Evolutionary conservation across 2,888 invertebrate species (phyloP).

Genomic region (Oscheius sp.): DNA sequence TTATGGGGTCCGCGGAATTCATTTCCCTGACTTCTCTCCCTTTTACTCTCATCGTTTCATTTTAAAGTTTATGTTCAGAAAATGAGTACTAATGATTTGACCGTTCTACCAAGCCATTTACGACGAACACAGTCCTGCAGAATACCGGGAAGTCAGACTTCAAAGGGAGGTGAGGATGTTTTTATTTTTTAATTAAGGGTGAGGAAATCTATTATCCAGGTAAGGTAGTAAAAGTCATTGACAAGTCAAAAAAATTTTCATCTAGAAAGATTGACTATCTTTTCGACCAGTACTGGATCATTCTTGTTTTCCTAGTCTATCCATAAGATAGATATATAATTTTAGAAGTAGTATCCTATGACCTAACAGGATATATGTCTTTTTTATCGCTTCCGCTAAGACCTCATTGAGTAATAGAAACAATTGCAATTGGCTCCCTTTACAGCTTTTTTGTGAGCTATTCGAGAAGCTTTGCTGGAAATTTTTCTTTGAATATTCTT

Average conservation of each 20-base stretch:
- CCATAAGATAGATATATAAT: too few species aligned
- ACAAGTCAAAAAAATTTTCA: not conserved
- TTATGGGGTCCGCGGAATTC: conserved; percentile 15
- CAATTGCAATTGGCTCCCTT: too few species aligned
- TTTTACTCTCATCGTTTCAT: not conserved
- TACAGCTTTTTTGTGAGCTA: too few species aligned
- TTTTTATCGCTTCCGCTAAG: conserved; percentile 9
- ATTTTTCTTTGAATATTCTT: too few species aligned
- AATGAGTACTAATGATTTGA: conserved; percentile 11
- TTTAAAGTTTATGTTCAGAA: not conserved
- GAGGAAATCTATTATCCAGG: not conserved
- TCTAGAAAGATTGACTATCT: too few species aligned
- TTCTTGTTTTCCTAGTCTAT: too few species aligned
- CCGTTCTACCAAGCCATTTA: conserved; percentile 16
- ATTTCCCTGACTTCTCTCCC: not conserved
- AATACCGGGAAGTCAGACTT: not conserved
- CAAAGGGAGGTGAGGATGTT: not conserved
- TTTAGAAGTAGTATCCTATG: too few species aligned
- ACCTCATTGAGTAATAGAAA: too few species aligned
- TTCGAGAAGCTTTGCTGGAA: too few species aligned
- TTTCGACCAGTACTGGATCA: too few species aligned
- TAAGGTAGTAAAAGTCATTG: not conserved
- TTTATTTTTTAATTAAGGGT: too few species aligned
- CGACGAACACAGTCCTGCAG: conserved; percentile 32
- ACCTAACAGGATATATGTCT: not conserved